Percentiles rank a stretch among this genome's conserved stretches.
Evolutionary conservation across 64 coral and sea anemone genomes (phyloP).

Genomic region (Actinia tenebrosa): DNA sequence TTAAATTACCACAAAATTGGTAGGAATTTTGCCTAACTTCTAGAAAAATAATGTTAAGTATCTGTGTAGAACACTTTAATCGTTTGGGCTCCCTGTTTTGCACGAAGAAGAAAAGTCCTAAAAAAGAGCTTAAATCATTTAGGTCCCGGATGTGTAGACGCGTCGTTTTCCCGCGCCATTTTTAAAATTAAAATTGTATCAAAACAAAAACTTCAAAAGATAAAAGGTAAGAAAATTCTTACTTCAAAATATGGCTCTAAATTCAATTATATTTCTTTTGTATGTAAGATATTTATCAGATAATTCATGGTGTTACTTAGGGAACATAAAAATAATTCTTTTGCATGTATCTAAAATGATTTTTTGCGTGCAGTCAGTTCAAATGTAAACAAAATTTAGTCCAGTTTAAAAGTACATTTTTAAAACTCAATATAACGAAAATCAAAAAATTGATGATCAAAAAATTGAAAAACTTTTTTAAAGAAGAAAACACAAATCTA

Average conservation of each 20-base stretch:
- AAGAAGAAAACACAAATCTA: too few species aligned
- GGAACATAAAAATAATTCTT: too few species aligned
- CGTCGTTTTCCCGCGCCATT: background rate
- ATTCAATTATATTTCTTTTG: background rate
- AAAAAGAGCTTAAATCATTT: background rate
- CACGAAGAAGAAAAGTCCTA: background rate
- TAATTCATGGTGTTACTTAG: too few species aligned
- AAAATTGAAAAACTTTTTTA: too few species aligned
- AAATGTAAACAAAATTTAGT: too few species aligned
- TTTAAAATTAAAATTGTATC: background rate
- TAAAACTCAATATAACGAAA: too few species aligned
- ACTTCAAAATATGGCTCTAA: background rate
- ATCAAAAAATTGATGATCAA: too few species aligned
- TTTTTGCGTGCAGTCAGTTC: too few species aligned
- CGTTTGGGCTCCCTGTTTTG: background rate
- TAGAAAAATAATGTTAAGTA: too few species aligned
- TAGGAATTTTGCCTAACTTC: background rate
- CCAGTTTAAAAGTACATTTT: too few species aligned
- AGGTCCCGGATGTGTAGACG: slow-evolving; percentile 11
- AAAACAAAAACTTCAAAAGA: background rate
- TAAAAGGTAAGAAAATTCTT: background rate
- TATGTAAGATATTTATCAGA: background rate
- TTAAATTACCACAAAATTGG: background rate
- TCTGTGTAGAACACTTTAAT: background rate
- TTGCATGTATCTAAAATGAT: too few species aligned